Base-by-base conservation (phyloP, 2,113 vertebrate genomes). In the Emydocephalus ijimae region DNA sequence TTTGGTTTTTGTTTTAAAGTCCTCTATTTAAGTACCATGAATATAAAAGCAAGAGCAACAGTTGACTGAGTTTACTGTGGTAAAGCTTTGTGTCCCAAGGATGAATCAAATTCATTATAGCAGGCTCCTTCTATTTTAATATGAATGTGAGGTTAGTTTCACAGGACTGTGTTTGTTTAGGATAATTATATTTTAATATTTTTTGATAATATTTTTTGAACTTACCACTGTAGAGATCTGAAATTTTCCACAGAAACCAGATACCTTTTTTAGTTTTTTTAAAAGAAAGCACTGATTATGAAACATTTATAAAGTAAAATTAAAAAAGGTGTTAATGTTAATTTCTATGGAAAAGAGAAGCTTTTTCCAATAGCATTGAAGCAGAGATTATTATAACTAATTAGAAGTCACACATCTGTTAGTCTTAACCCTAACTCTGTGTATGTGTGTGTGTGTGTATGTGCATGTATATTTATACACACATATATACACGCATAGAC, bases 101-200 rank as follows among this genome's bases (percentile, higher is more conserved):
- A 97, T 97, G 97, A 98, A 98, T 98, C 97, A 98, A 97, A 97
- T 98, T 98, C 97, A 98, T 98, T 98, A 97, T 97, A 97, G 97
- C 97, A 96, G 97, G 96, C 95, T 97, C 98, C 98, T 98, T 98
- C 97, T 98, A 97, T 98, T 98, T 98, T 98, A 97, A 97, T 97
- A 96, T 97, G 98, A 98, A 98, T 98, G 97, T 96, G 96, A 97
- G 96, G 96, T 98, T 98, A 97, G 97, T 98, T 98, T 98, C 98
- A 98, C 97, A 97, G 97, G 97, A 97, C 97, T 97, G 97, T 98
- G 97, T 98, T 97, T 98, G 97, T 98, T 98, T 98, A 97, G 97
- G 97, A 98, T 98, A 98, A 98, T 98, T 98, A 98, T 98, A 98
- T 97, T 98, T 98, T 98, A 98, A 98, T 98, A 98, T 98, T 98